Conservation (phyloP, 1,140 invertebrate genomes). For the Bombus sibiricus region DNA sequence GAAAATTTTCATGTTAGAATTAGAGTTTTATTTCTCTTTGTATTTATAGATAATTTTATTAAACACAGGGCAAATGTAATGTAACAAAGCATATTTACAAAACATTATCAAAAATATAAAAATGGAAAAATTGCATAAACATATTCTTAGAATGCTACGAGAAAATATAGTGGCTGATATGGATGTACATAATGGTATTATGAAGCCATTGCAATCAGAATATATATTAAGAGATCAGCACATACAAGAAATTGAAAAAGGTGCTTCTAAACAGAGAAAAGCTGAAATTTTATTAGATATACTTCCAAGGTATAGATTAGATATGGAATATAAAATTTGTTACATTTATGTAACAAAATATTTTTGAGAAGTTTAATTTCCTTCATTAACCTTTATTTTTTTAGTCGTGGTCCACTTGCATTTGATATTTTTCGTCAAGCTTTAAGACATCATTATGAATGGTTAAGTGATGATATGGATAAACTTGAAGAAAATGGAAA, state of each 20-base stretch:
- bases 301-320: constrained; percentile 70
- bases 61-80: background rate
- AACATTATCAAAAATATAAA: constrained; percentile 25
- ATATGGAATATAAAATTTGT: background rate
- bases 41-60: constrained; percentile 4
- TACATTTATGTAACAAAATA: background rate
- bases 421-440: constrained; percentile 75
- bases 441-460: constrained; percentile 74
- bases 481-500: constrained; percentile 57
- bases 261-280: constrained; percentile 60
- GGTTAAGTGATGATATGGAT: constrained; percentile 76
- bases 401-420: constrained; percentile 72
- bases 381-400: constrained; percentile 49
- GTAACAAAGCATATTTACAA: background rate
- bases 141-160: constrained; percentile 70
- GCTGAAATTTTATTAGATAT: constrained; percentile 72
- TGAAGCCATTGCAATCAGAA: constrained; percentile 66
- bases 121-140: constrained; percentile 74
- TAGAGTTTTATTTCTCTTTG: background rate
- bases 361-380: background rate
- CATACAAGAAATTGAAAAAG: constrained; percentile 66
- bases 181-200: constrained; percentile 76
- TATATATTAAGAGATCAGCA: constrained; percentile 74
- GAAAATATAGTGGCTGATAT: constrained; percentile 75
- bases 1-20: background rate